Evolutionary conservation across 2,113 vertebrate species (phyloP).

Genomic region (Agelaius phoeniceus): DNA sequence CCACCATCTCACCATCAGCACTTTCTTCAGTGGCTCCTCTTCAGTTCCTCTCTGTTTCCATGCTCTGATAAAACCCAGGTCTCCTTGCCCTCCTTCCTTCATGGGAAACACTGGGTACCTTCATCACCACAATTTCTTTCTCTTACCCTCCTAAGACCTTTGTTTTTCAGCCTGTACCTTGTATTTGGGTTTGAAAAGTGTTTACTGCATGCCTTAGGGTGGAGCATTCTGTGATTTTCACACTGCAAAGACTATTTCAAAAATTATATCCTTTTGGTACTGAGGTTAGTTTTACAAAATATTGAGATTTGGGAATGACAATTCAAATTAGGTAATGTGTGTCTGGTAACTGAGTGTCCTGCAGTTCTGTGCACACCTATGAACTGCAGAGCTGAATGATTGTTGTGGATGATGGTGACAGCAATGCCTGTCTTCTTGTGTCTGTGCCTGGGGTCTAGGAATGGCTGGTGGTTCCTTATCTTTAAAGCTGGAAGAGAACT

Average conservation of each 20-base stretch:
- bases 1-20: background rate
- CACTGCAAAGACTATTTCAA: background rate
- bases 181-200: background rate
- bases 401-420: background rate
- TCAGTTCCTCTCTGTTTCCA: background rate
- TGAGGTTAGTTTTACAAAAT: conserved; percentile 25
- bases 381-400: background rate
- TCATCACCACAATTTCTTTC: background rate
- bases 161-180: background rate
- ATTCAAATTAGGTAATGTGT: conserved; percentile 14
- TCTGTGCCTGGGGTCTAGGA: background rate
- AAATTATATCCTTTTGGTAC: conserved; percentile 8
- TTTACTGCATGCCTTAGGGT: background rate
- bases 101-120: background rate
- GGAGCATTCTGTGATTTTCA: background rate
- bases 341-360: accelerated
- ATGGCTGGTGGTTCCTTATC: background rate
- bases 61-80: background rate
- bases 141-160: background rate
- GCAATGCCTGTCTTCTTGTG: background rate
- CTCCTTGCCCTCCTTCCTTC: background rate
- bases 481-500: background rate
- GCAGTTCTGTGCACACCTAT: background rate
- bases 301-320: conserved; percentile 6
- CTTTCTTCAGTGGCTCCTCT: background rate